These are phyloP conservation scores for Gephyroberyx darwinii DNA, from an alignment of 2,797 vertebrate genomes.

Conservation along the genomic window DNA sequence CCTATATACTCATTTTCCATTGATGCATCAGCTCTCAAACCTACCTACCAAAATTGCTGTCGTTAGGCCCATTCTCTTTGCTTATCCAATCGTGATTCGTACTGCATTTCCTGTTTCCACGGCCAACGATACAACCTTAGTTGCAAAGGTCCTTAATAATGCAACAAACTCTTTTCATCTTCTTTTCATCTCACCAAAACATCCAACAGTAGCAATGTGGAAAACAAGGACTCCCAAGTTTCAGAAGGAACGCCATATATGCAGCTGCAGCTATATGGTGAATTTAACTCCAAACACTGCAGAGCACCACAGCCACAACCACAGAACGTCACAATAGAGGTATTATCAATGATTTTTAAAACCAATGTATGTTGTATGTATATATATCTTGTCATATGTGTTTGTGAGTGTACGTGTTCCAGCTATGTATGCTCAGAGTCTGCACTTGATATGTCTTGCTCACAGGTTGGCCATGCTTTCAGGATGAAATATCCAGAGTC, in stretches of 20 bases:
- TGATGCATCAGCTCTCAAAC: neutral
- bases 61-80: constrained; percentile 39
- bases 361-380: neutral
- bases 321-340: constrained; percentile 5
- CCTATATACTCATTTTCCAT: neutral
- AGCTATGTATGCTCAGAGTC: neutral
- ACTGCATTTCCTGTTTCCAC: neutral
- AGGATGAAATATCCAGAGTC: neutral
- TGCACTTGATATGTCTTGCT: neutral
- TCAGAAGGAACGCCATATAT: neutral
- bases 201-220: neutral
- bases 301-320: neutral
- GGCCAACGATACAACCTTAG: neutral
- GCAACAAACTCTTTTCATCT: neutral
- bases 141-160: neutral
- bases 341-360: neutral
- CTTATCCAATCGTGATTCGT: constrained; percentile 24
- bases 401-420: neutral
- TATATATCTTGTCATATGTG: neutral
- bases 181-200: neutral
- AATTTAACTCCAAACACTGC: neutral
- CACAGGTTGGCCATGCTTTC: constrained; percentile 17
- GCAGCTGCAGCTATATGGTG: neutral
- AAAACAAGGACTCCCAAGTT: neutral
- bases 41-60: constrained; percentile 14